Evolutionary conservation across 92 coral and sea anemone species (phyloP), one percentile per base, ranked within the genome.

Genomic region (Pocillopora meandrina): DNA sequence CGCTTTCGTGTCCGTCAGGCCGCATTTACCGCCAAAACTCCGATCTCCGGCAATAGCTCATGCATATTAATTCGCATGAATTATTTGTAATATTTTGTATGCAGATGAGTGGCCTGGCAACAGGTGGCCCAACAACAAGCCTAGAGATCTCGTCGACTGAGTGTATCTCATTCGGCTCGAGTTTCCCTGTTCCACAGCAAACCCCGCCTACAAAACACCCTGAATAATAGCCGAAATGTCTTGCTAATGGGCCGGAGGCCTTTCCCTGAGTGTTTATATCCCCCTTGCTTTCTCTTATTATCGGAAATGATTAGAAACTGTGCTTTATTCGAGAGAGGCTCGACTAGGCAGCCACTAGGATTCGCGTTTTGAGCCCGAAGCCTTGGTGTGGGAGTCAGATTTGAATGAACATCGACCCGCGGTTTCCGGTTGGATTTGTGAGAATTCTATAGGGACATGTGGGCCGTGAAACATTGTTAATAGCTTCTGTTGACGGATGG

Each of bases 81-180:
- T 94, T 92, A 94, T 94, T 92, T 87, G 89, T 88, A 81, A 88
- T 90, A 79, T 75, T 87, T 90, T 90, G 95, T 91, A 93, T 88
- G 93, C 82, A 88, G 93, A 92, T 92, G 88, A 94, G 95, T 84
- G 84, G 87, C 97, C 89, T 89, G 95, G 98, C 98, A 94, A 94
- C 98, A 94, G 98, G 98, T 94, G 98, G 95, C 90, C 82, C 88
- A 67, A 84, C 82, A 84, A 76, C 31, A 55, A 74, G 80, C 86
- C 86, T 83, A 15, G 86, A 74, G 86, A 83, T 83, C 86, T 83
- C 88, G 42, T 15, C 82, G 69, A n/a, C 12, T 12, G 72, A 33
- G 80, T 59, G 56, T 60, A 66, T 76, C 77, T 69, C 67, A 55
- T 31, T 31, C 65, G 73, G 75, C 86, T 86, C 77, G 56, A 58